Percentiles rank a stretch among this genome's conserved stretches.
These are phyloP conservation scores for Menidia beryllina DNA, from an alignment of 2,113 vertebrate genomes.

Conservation along the genomic window DNA sequence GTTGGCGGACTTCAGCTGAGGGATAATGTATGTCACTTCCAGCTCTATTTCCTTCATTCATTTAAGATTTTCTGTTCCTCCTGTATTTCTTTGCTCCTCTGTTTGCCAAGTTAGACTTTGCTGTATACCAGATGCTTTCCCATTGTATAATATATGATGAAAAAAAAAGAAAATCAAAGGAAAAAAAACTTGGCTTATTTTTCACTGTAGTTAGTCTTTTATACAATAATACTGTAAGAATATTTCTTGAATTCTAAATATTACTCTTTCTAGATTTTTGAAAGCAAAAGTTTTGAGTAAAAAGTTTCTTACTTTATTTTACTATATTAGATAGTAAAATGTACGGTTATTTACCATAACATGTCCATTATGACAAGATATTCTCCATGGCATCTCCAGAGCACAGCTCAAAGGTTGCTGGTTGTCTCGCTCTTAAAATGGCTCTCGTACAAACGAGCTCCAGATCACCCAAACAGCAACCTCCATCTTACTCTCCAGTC, in stretches of 20 bases:
- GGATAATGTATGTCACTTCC: conserved; percentile 86
- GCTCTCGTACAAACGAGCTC: conserved; percentile 90
- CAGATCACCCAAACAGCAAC: conserved; percentile 89
- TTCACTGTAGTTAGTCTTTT: conserved; percentile 99
- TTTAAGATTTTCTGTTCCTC: conserved; percentile 36
- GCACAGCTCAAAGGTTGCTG: conserved; percentile 90
- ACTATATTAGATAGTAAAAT: conserved; percentile 99
- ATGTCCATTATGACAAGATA: conserved; percentile 95
- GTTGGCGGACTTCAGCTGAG: conserved; percentile 87
- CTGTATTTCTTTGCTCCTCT: conserved; percentile 85
- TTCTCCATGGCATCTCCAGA: conserved; percentile 92
- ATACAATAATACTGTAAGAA: conserved; percentile 99
- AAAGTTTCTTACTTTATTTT: conserved; percentile 99
- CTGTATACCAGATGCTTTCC: conserved; percentile 96
- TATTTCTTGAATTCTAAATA: conserved; percentile 99
- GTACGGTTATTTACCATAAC: conserved; percentile 99
- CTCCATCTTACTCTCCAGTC: conserved; percentile 89
- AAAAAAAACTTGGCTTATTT: conserved; percentile 99
- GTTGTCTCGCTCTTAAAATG: conserved; percentile 89
- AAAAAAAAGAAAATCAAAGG: conserved; percentile 70
- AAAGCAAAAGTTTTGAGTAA: conserved; percentile 99
- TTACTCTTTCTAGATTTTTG: conserved; percentile 99
- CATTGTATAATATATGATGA: conserved; percentile 92
- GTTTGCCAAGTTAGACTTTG: conserved; percentile 96
- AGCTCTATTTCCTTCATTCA: conserved; percentile 77